phyloP scores from a whole-genome alignment of 2,113 vertebrate species.

The Indri indri region DNA sequence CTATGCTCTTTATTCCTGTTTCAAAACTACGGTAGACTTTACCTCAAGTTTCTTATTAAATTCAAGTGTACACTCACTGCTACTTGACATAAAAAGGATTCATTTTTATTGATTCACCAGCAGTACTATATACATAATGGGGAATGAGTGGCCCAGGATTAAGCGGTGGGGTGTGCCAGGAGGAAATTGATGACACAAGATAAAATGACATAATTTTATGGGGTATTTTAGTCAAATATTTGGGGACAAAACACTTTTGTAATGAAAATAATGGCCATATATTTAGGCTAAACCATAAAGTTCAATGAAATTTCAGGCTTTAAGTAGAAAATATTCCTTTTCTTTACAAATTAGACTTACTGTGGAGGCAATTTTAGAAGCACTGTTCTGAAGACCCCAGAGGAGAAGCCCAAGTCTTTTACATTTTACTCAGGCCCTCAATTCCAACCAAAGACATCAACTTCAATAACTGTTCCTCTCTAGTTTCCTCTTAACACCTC shows the following conservation, averaged over 20 bases:
- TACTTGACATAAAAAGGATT: conserved; percentile 20
- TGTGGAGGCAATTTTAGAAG: neutral
- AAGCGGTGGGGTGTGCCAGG: neutral
- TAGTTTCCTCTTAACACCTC: neutral
- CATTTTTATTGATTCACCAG: neutral
- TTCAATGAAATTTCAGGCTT: conserved; percentile 27
- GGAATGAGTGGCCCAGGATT: neutral
- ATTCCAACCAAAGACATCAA: conserved; percentile 17
- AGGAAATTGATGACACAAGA: neutral
- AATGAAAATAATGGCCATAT: neutral
- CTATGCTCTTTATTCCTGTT: neutral
- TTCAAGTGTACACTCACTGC: neutral
- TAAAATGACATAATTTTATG: neutral
- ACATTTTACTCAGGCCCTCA: neutral
- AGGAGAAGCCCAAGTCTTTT: neutral
- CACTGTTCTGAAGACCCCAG: neutral
- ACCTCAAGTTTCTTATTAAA: neutral
- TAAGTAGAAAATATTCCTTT: neutral
- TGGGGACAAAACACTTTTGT: neutral
- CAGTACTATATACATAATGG: neutral
- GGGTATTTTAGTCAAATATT: conserved; percentile 13
- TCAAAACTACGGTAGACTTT: neutral
- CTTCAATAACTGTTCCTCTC: neutral
- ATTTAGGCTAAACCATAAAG: neutral
- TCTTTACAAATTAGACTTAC: neutral